phyloP scores from a whole-genome alignment of 2,888 invertebrate species.

The Cabera pusaria region DNA sequence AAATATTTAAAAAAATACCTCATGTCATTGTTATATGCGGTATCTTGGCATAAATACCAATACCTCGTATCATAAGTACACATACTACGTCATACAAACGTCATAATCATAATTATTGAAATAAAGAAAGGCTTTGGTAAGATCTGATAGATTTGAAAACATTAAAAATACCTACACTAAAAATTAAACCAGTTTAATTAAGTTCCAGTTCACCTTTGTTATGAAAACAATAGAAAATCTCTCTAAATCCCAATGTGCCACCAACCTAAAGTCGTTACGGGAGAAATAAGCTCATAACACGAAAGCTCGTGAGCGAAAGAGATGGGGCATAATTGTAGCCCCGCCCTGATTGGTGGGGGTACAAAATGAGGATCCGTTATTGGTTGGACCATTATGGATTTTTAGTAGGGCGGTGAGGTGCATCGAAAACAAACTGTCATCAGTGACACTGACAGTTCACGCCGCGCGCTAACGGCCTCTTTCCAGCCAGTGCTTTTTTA shows the following conservation, averaged over 20 bases:
- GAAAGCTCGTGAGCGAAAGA: conserved; percentile 66
- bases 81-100: too few relatives aligned
- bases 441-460: conserved; percentile 58
- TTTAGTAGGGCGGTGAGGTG: conserved; percentile 58
- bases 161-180: too few relatives aligned
- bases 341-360: conserved; percentile 74
- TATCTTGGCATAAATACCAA: too few relatives aligned
- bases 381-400: conserved; percentile 76
- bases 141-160: too few relatives aligned
- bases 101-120: too few relatives aligned
- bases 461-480: conserved; percentile 37
- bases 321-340: conserved; percentile 57
- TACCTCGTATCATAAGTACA: too few relatives aligned
- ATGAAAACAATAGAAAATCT: conserved; percentile 8
- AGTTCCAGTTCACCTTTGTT: conserved; percentile 1
- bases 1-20: too few relatives aligned
- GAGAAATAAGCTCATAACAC: conserved; percentile 50
- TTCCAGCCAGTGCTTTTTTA: conserved; percentile 31
- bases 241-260: conserved; percentile 40
- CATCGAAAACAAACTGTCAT: conserved; percentile 56
- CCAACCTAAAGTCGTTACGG: conserved; percentile 46
- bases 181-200: too few relatives aligned
- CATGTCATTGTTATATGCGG: too few relatives aligned
- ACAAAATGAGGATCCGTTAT: conserved; percentile 57
- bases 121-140: too few relatives aligned